A percentile compares a stretch with the other conserved stretches of the same genome.
Evolutionary conservation across 2,113 vertebrate genomes (phyloP).

Genomic region (Struthidea cinerea): DNA sequence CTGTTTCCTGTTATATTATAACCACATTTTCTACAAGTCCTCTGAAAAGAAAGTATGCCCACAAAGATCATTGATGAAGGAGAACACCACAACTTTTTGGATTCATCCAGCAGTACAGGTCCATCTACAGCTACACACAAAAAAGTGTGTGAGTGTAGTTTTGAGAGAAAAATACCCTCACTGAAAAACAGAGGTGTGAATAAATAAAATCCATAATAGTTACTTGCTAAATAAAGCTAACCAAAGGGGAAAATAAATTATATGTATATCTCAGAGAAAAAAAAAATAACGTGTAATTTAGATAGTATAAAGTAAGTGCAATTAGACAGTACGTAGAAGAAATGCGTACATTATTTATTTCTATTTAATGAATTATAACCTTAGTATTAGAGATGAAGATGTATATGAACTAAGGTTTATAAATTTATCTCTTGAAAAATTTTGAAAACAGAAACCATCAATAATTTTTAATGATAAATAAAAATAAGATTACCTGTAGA

Average conservation of each 20-base stretch:
- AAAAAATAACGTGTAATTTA: not conserved
- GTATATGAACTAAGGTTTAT: not conserved
- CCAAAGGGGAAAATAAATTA: not conserved
- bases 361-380: not conserved
- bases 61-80: accelerated
- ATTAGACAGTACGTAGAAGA: not conserved
- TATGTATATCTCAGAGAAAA: not conserved
- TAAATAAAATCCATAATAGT: not conserved
- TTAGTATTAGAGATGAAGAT: not conserved
- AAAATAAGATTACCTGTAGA: not conserved
- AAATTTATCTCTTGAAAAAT: not conserved
- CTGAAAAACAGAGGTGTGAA: not conserved
- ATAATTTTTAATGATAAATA: not conserved
- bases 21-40: not conserved
- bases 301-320: not conserved
- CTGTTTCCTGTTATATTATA: not conserved
- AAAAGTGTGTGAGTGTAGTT: not conserved
- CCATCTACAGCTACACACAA: not conserved
- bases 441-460: not conserved
- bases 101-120: not conserved
- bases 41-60: not conserved
- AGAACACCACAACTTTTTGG: not conserved
- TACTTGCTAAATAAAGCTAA: not conserved
- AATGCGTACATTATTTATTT: not conserved
- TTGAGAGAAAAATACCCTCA: not conserved